Evolutionary conservation across 2,888 invertebrate genomes (phyloP), one percentile per base, ranked within the genome.

Genomic region (Hedya salicella): DNA sequence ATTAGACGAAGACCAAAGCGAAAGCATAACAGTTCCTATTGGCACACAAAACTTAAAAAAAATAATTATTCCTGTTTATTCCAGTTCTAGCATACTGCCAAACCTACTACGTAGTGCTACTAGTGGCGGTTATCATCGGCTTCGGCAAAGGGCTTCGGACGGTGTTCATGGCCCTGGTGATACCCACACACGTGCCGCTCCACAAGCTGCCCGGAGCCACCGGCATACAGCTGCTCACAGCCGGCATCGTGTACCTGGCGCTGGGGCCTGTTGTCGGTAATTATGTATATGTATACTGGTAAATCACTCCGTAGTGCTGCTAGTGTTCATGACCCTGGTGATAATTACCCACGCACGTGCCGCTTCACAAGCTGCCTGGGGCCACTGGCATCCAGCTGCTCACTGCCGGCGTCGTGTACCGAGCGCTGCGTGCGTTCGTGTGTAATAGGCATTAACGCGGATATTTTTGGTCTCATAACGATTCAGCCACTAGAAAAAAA

Each of bases 281-380:
- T 90, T 78, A 50, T 30, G 14, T n/a, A 9, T 11, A n/a, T n/a
- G 94, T 95, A 1, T 93, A 94, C 74, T 93, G 93, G 30, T 93
- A 94, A 70, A 90, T 92, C 11, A 93, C 76, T 75, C 79, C 11
- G 83, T 94, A 1, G 90, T 94, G 0, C 78, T 96, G 21, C 70
- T 91, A 14, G 93, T 96, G 5, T 96, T 96, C 75, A 95, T 96
- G 94, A 95, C 95, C 0, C 82, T 96, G 3, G 95, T 95, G 11
- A 95, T 96, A n/a, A n/a, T n/a, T n/a, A 73, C 95, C 96, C 2
- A 93, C 94, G 0, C 94, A 96, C 76, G 95, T 96, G 46, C 94
- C 95, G 0, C 78, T 96, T 11, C 94, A 95, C 69, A 93, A 95
- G 66, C 78, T 96, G 67, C 95, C 96, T 0, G 95, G 95, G 8